A percentile compares a stretch with the other conserved stretches of the same genome.
phyloP scores from a whole-genome alignment of 2,797 vertebrate genomes.

The Anabas testudineus region DNA sequence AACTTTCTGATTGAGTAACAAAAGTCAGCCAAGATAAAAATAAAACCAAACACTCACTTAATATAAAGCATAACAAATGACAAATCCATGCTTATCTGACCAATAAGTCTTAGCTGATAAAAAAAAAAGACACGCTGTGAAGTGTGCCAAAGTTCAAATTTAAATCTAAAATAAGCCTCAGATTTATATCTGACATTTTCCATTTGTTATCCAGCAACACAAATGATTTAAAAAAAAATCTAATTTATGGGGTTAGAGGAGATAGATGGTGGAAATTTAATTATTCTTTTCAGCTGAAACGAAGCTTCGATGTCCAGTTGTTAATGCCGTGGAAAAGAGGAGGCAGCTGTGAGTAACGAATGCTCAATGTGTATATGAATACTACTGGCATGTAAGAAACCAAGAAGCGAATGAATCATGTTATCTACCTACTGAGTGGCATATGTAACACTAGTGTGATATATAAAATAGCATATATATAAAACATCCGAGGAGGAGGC shows the following conservation, averaged over 20 bases:
- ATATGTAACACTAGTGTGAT: neutral
- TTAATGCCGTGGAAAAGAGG: neutral
- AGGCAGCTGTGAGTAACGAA: neutral
- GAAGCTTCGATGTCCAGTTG: neutral
- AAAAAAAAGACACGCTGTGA: slow-evolving; percentile 10
- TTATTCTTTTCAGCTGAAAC: neutral
- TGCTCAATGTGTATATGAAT: neutral
- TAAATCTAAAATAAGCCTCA: slow-evolving; percentile 3
- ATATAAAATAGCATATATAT: neutral
- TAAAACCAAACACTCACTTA: slow-evolving; percentile 7
- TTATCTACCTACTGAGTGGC: neutral
- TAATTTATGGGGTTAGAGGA: neutral
- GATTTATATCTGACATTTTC: slow-evolving; percentile 17
- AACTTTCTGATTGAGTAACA: neutral
- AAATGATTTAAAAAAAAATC: neutral
- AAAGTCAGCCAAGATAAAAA: slow-evolving; percentile 5
- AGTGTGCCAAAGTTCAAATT: slow-evolving; percentile 10
- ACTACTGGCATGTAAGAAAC: too few species aligned
- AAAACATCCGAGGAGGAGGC: neutral
- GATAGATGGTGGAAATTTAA: neutral
- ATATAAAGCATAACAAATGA: slow-evolving; percentile 3
- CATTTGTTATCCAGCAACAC: slow-evolving; percentile 5
- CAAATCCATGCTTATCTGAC: slow-evolving; percentile 14
- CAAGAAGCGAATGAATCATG: neutral
- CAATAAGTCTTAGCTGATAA: slow-evolving; percentile 10